These are phyloP conservation scores for Perdita meconis DNA, from an alignment of 2,888 invertebrate genomes.

Conservation along the genomic window DNA sequence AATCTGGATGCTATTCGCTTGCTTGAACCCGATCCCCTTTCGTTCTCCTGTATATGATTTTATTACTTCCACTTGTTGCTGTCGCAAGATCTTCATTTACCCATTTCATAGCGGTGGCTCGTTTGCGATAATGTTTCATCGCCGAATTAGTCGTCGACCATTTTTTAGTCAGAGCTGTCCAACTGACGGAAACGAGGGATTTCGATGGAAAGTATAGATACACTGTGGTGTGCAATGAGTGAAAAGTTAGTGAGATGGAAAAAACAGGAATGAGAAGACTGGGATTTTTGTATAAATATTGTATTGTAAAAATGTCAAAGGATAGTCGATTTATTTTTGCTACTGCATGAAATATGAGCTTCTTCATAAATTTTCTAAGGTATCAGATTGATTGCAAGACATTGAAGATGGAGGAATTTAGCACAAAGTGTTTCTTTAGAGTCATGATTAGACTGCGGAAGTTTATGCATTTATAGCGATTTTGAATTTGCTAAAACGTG, in stretches of 20 bases:
- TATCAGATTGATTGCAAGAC: background rate
- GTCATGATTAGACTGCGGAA: too few species aligned
- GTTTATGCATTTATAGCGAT: too few species aligned
- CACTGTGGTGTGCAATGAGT: background rate
- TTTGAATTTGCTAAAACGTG: too few species aligned
- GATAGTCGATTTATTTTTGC: constrained; percentile 21
- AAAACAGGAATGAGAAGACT: background rate
- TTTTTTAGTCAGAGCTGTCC: constrained; percentile 31
- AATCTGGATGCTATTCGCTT: constrained; percentile 21
- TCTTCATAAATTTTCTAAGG: background rate
- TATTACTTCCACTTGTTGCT: constrained; percentile 28
- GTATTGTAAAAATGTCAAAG: background rate
- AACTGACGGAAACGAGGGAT: background rate
- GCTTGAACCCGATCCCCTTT: constrained; percentile 30
- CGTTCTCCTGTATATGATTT: constrained; percentile 23
- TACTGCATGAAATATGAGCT: background rate
- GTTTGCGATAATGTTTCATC: constrained; percentile 26
- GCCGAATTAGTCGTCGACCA: constrained; percentile 6
- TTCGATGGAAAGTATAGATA: background rate
- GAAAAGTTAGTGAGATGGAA: background rate
- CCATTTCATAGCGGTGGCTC: constrained; percentile 57
- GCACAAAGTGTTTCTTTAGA: too few species aligned
- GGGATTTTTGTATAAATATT: background rate
- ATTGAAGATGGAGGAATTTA: too few species aligned
- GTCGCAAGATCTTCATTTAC: constrained; percentile 14